phyloP scores from a whole-genome alignment of 2,113 vertebrate species.

The Chionis minor region DNA sequence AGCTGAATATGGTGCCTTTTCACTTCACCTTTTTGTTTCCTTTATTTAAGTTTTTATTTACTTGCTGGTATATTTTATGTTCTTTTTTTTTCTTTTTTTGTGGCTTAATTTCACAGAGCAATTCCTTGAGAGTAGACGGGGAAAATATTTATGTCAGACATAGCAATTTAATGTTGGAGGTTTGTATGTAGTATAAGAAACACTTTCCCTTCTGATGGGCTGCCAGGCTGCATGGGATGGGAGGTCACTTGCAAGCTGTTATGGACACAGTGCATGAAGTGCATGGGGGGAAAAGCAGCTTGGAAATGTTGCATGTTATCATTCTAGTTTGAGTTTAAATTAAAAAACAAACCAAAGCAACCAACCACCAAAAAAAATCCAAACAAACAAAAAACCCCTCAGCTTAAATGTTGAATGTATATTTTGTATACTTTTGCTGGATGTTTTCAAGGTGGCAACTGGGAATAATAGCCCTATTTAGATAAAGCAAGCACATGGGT shows the following conservation, averaged over 20 bases:
- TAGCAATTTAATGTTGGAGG: conserved; percentile 99
- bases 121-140: conserved; percentile 94
- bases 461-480: conserved; percentile 65
- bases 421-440: not conserved
- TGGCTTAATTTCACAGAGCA: conserved; percentile 90
- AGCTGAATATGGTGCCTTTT: conserved; percentile 36
- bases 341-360: not conserved
- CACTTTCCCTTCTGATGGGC: conserved; percentile 75
- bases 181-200: conserved; percentile 87
- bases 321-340: not conserved
- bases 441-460: conserved; percentile 60
- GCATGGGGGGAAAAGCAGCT: conserved; percentile 72
- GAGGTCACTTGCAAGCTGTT: conserved; percentile 87
- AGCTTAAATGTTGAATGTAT: not conserved
- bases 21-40: conserved; percentile 28
- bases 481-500: not conserved
- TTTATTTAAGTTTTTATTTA: conserved; percentile 57
- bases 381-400: not conserved
- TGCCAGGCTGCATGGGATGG: conserved; percentile 80
- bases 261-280: conserved; percentile 76
- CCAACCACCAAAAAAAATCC: not conserved
- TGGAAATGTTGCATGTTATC: conserved; percentile 70
- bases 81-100: conserved; percentile 24
- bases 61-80: conserved; percentile 59
- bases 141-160: conserved; percentile 99